These are phyloP conservation scores for Tromatobia lineatoria DNA, from an alignment of 2,888 invertebrate species.

Conservation along the genomic window DNA sequence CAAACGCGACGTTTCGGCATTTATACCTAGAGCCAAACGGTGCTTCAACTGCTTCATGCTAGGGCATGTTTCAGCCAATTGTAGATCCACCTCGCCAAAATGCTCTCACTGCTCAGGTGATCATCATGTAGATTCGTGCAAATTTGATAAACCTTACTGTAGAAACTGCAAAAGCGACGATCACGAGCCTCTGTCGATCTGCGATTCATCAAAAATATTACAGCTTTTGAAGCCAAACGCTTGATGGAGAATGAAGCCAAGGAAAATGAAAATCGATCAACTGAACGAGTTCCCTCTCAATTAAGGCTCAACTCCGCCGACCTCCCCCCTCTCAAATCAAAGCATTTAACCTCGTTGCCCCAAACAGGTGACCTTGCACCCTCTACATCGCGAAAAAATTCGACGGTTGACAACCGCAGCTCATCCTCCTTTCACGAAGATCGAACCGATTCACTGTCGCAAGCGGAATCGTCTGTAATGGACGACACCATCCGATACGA, in stretches of 20 bases:
- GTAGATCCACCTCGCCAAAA: not conserved
- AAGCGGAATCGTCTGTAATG: too few relatives aligned
- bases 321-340: too few relatives aligned
- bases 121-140: not conserved
- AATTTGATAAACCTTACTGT: not conserved
- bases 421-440: too few relatives aligned
- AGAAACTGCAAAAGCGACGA: not conserved
- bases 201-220: not conserved
- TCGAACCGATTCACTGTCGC: too few relatives aligned
- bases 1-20: not conserved
- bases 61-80: not conserved
- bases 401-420: too few relatives aligned
- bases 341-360: too few relatives aligned
- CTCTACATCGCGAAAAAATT: too few relatives aligned
- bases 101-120: not conserved
- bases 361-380: too few relatives aligned
- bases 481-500: not conserved
- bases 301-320: too few relatives aligned
- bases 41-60: constrained; percentile 13
- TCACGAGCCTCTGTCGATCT: not conserved
- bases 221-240: not conserved
- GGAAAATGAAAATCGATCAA: not conserved
- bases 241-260: not conserved
- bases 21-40: not conserved
- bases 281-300: not conserved